phyloP scores from a whole-genome alignment of 2,113 vertebrate genomes.

The Pygoscelis adeliae region DNA sequence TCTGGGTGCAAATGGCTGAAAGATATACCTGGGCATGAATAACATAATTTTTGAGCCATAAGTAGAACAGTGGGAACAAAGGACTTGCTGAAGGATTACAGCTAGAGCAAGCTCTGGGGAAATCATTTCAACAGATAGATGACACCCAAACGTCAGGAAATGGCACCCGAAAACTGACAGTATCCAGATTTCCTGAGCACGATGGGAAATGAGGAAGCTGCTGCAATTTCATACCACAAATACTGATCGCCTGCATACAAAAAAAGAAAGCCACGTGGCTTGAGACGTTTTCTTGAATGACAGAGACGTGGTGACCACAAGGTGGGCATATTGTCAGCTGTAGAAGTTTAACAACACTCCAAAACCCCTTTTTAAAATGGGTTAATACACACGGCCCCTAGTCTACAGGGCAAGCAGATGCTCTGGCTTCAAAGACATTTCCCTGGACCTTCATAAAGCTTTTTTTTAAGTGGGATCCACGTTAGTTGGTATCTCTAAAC shows the following conservation, averaged over 20 bases:
- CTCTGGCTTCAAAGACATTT: not conserved
- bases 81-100: not conserved
- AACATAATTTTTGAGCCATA: not conserved
- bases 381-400: not conserved
- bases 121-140: not conserved
- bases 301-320: not conserved
- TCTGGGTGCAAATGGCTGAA: not conserved
- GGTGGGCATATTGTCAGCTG: not conserved
- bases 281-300: not conserved
- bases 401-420: not conserved
- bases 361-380: not conserved
- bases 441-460: not conserved
- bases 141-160: constrained; percentile 8
- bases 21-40: not conserved
- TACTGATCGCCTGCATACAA: not conserved
- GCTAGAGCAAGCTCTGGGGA: not conserved
- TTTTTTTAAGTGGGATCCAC: not conserved
- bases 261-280: not conserved
- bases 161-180: not conserved
- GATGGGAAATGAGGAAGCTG: not conserved
- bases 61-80: not conserved
- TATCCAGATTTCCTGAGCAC: not conserved
- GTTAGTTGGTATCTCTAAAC: not conserved
- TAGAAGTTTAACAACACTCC: not conserved
- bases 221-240: not conserved